Evolutionary conservation across 2,888 invertebrate species (phyloP).

Genomic region (Ephialtes manifestator): DNA sequence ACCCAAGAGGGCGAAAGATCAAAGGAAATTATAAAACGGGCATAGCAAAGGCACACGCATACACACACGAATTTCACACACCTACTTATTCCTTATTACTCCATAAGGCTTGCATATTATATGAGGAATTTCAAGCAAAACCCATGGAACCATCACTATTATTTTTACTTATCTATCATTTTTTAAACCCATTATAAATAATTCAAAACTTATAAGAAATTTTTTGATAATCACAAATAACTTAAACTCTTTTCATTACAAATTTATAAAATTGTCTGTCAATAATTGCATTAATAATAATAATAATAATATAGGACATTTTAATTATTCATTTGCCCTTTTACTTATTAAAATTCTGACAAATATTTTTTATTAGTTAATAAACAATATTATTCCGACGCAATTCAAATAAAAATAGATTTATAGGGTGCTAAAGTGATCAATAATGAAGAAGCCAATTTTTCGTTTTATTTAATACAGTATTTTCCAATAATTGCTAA

Average conservation of each 20-base stretch:
- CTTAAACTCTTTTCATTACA: no score
- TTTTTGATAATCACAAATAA: no score
- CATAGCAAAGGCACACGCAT: slow-evolving; percentile 29
- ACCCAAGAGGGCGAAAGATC: slow-evolving; percentile 38
- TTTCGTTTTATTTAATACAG: no score
- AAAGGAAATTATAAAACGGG: slow-evolving; percentile 64
- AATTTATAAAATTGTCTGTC: background rate
- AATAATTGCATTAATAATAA: background rate
- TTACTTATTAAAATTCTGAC: no score
- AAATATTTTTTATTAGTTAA: no score
- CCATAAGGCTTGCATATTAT: background rate
- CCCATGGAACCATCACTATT: background rate
- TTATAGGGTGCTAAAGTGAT: no score
- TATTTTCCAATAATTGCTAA: background rate
- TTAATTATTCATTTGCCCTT: no score
- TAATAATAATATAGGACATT: no score
- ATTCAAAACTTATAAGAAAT: background rate
- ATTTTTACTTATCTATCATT: background rate
- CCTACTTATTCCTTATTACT: no score
- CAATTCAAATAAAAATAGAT: no score
- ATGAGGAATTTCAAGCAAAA: background rate
- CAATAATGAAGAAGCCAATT: no score
- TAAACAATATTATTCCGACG: no score
- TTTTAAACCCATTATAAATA: background rate
- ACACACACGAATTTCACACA: slow-evolving; percentile 41